Conservation (phyloP, 2,888 invertebrate genomes). For the Tipula helvola region DNA sequence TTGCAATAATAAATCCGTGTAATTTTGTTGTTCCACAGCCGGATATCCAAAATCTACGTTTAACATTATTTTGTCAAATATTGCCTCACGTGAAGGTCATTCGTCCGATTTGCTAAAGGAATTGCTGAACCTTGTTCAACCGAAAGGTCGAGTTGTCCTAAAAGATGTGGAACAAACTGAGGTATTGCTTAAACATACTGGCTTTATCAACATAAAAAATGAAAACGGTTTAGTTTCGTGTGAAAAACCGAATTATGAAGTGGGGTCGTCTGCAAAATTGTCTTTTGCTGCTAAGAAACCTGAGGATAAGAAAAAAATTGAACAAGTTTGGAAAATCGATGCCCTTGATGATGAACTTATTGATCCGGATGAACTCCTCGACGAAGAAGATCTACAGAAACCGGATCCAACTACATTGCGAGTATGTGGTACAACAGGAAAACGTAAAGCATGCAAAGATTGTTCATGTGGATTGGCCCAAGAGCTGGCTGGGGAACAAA, state of each 20-base stretch:
- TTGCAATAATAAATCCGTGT: not conserved
- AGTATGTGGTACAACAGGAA: constrained; percentile 79
- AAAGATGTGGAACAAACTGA: constrained; percentile 37
- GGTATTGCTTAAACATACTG: constrained; percentile 47
- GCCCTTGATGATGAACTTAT: constrained; percentile 59
- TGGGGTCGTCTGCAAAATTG: constrained; percentile 49
- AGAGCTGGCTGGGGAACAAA: constrained; percentile 59
- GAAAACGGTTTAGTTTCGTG: constrained; percentile 34
- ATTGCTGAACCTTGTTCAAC: constrained; percentile 47
- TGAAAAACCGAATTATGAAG: constrained; percentile 59
- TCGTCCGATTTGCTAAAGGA: constrained; percentile 38
- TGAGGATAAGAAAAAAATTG: constrained; percentile 21
- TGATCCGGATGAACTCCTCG: constrained; percentile 77
- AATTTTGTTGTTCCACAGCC: constrained; percentile 30
- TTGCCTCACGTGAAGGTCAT: constrained; percentile 26
- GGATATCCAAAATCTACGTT: constrained; percentile 45
- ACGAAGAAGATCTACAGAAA: constrained; percentile 78
- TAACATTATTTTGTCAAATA: constrained; percentile 41
- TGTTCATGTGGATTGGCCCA: constrained; percentile 96
- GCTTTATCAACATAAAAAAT: constrained; percentile 39
- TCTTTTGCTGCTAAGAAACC: constrained; percentile 28
- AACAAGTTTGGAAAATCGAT: constrained; percentile 63
- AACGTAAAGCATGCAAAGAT: constrained; percentile 94
- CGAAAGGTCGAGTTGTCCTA: constrained; percentile 45
- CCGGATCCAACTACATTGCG: constrained; percentile 73